Evolutionary conservation across 2,113 vertebrate genomes (phyloP), one percentile per base, ranked within the genome.

Genomic region (Thinocorus orbignyianus): DNA sequence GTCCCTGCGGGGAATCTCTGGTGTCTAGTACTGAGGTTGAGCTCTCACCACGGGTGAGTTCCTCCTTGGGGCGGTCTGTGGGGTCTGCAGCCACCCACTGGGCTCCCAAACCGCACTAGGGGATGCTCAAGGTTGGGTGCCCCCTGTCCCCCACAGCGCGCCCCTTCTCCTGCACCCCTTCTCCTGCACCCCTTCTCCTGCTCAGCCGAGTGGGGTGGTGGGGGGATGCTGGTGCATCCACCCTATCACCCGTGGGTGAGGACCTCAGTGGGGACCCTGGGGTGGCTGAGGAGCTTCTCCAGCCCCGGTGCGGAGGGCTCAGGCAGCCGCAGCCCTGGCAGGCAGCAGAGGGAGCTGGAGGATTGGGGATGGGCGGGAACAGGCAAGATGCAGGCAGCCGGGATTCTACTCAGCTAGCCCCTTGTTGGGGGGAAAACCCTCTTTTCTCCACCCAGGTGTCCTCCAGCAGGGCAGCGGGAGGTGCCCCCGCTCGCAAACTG

Each of bases 321-420:
- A 4, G 58, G 68, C 20, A 14, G 46, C 61, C 52, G 60, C 57
- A 10, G 4, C 2, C 54, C 85, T 48, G 1, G 76, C 71, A 13
- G 80, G 86, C 97, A 92, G 95, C 96, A 97, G 97, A 94, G 96
- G 97, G 97, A 97, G 96, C 95, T 37, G 96, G 92, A 97, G 96
- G 96, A 97, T 93, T 9, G 95, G 94, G 33, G 48, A 97, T 92
- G 4, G 60, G 74, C 69, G 31, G 87, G 44, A 3, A 4, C 1
- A 37, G 65, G 83, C 54, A 0, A 76, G 58, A 71, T 18, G 83
- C 5, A 1, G 49, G 62, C 71, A 25, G 23, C 76, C 6, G 42
- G 24, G 6, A 39, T 28, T 17, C 18, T 6, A 23, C 66, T 42
- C 72, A 7, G 24, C 10, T 60, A 11, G 42, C 25, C 11, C 26